phyloP scores from a whole-genome alignment of 2,888 invertebrate species.

The Dasysyrphus tricinctus region DNA sequence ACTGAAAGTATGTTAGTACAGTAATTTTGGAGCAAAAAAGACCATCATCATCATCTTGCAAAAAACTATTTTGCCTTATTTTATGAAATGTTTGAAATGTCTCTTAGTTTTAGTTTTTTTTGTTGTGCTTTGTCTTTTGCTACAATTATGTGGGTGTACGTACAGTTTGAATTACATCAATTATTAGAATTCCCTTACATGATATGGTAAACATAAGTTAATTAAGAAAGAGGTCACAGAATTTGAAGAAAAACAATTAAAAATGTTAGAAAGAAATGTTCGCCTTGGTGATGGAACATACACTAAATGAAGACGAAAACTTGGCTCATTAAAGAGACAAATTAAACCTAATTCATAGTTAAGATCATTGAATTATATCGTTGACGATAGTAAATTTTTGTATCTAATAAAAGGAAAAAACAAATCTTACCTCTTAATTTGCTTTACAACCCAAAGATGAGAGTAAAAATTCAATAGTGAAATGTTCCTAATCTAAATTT shows the following conservation, averaged over 20 bases:
- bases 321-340: neutral
- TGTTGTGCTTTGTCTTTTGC: neutral
- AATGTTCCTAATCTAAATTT: no score
- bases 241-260: constrained; percentile 9
- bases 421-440: no score
- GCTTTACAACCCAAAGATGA: no score
- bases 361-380: neutral
- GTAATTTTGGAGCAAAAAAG: constrained; percentile 13
- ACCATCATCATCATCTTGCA: neutral
- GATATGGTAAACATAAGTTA: constrained; percentile 12
- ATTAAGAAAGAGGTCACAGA: constrained; percentile 22
- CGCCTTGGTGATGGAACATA: neutral
- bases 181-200: constrained; percentile 22
- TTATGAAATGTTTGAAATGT: neutral
- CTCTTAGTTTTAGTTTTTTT: neutral
- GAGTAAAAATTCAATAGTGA: no score
- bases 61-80: neutral
- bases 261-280: neutral
- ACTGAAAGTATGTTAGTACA: constrained; percentile 26
- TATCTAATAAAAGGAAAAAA: no score
- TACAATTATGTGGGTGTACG: constrained; percentile 30
- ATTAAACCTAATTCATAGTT: neutral
- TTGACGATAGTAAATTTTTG: no score
- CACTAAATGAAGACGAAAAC: neutral
- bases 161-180: constrained; percentile 30